Percentiles rank a stretch among this genome's conserved stretches.
Conservation (phyloP, 2,888 invertebrate species). For the Orgyia antiqua region DNA sequence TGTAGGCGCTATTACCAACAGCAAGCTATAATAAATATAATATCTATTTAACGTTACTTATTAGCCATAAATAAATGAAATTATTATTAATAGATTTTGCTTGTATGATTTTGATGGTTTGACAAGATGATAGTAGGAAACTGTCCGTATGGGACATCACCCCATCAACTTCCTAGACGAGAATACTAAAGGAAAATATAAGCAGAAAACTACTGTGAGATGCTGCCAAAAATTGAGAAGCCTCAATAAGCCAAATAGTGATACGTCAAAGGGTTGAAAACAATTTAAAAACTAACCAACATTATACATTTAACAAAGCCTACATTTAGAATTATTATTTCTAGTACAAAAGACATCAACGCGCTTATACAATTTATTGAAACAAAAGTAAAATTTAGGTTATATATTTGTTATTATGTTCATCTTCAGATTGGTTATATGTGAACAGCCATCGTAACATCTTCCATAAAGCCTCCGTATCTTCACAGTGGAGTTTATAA, state of each 20-base stretch:
- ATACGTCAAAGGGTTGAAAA: no score
- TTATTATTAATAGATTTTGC: no score
- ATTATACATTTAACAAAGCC: no score
- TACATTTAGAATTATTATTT: not conserved
- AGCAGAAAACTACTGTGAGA: no score
- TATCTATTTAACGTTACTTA: not conserved
- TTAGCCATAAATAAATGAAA: not conserved
- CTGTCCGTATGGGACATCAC: no score
- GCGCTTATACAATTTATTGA: slow-evolving; percentile 6
- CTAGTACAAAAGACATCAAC: slow-evolving; percentile 19
- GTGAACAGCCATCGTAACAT: slow-evolving; percentile 50
- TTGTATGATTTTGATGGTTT: no score
- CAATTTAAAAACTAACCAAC: no score
- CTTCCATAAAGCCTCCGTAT: slow-evolving; percentile 41
- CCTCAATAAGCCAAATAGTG: no score
- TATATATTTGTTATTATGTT: slow-evolving; percentile 7
- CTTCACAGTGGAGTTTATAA: slow-evolving; percentile 54
- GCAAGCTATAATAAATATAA: not conserved
- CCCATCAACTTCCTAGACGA: no score
- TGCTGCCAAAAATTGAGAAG: no score
- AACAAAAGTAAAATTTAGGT: slow-evolving; percentile 9
- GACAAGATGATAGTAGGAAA: no score
- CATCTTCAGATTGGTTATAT: slow-evolving; percentile 23
- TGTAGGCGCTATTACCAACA: not conserved
- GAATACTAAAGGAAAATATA: no score